Evolutionary conservation across 2,113 vertebrate species (phyloP), one percentile per base, ranked within the genome.

Genomic region (Sisor rabdophorus): DNA sequence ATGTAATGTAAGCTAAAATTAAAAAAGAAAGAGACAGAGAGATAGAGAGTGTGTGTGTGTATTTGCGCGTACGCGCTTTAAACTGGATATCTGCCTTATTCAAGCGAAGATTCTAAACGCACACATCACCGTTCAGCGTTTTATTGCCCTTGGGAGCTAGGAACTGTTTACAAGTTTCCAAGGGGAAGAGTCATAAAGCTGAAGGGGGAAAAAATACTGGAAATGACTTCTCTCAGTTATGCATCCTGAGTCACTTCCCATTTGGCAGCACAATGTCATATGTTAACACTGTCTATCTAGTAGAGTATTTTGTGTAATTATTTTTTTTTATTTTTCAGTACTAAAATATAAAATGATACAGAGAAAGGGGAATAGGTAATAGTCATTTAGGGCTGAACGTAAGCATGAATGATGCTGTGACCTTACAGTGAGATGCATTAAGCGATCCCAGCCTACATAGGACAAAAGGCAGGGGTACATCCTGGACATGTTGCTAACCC

Each of bases 131-230:
- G 77, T 83, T 81, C 75, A 73, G 78, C 75, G 73, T 82, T 91
- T 90, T 87, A 90, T 82, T 82, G 80, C 77, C 61, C 72, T 22
- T 55, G 76, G 78, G 75, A 85, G 79, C 79, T 87, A 82, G 81
- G 61, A 80, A 83, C 80, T 91, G 86, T 92, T 92, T 90, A 84
- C 78, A 76, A 12, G 84, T 89, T 89, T 71, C 84, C 88, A 86
- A 40, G 84, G 89, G 85, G 82, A 90, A 81, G 73, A 79, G 71
- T 76, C 71, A 78, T 80, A 73, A 83, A 78, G 5, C n/a, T 24
- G 79, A 74, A 40, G 19, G 59, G 9, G 58, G 0, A 17, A 67
- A 75, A 83, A 79, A 69, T 84, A 86, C 80, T 89, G 89, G 87
- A 92, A 91, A 90, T 88, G 59, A 90, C 88, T 87, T 86, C 79